Conservation (phyloP, 2,888 invertebrate genomes). For the Cecidostiba fungosa region DNA sequence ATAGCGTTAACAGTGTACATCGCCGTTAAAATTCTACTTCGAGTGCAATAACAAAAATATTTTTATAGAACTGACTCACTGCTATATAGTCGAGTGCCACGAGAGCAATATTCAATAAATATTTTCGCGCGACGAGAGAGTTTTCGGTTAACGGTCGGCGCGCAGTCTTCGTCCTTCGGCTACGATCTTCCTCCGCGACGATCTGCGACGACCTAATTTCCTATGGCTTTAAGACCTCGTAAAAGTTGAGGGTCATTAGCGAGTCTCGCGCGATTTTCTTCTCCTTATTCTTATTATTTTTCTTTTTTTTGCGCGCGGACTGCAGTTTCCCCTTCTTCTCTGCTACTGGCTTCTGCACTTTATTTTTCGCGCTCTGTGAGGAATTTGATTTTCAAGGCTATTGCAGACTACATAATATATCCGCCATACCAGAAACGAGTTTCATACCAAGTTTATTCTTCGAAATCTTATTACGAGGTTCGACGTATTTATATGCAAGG, state of each 20-base stretch:
- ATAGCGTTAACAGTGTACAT: no score
- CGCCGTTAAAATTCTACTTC: not conserved
- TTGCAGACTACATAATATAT: not conserved
- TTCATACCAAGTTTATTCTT: constrained; percentile 13
- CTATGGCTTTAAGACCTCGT: constrained; percentile 50
- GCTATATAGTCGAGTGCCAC: not conserved
- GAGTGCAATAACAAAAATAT: not conserved
- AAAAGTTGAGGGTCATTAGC: constrained; percentile 54
- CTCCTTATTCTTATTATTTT: constrained; percentile 3
- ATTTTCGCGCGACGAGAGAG: constrained; percentile 8
- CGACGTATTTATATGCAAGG: constrained; percentile 46
- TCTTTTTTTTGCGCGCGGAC: no score
- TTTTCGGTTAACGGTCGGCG: constrained; percentile 18
- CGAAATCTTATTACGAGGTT: constrained; percentile 61
- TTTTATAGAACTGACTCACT: not conserved
- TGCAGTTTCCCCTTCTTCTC: not conserved
- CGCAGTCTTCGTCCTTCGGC: not conserved
- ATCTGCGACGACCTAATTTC: constrained; percentile 53
- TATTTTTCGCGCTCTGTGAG: not conserved
- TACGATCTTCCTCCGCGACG: not conserved
- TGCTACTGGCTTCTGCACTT: not conserved
- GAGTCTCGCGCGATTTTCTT: constrained; percentile 23
- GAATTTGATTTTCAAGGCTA: no score
- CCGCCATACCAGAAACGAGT: no score
- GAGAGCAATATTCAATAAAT: constrained; percentile 35